Conservation (phyloP, 2,888 invertebrate species). For the Temnothorax ravouxi region DNA sequence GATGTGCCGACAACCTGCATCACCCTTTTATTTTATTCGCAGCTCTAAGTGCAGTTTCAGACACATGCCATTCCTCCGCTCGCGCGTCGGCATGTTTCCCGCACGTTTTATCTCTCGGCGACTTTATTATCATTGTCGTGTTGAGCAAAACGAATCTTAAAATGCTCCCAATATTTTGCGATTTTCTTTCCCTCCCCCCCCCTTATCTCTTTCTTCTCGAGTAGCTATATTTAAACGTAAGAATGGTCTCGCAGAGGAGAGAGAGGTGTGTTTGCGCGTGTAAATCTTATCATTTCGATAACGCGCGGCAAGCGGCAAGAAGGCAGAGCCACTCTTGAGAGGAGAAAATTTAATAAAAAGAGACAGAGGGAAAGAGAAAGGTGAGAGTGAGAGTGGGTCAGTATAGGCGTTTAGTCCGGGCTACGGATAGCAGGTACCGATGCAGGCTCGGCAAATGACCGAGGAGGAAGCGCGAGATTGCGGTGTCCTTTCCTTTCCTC, state of each 20-base stretch:
- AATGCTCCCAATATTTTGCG: not conserved
- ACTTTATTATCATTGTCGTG: not conserved
- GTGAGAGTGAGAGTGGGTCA: slow-evolving; percentile 62
- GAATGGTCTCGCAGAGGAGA: not conserved
- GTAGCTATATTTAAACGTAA: not conserved
- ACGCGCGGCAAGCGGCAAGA: not conserved
- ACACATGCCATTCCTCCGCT: not conserved
- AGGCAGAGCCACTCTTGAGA: slow-evolving; percentile 1
- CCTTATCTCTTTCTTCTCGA: not conserved
- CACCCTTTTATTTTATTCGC: not conserved
- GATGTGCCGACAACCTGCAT: not conserved
- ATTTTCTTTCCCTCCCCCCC: not conserved
- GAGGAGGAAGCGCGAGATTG: slow-evolving; percentile 55
- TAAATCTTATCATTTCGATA: slow-evolving; percentile 18
- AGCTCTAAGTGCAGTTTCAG: not conserved
- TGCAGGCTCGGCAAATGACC: slow-evolving; percentile 32
- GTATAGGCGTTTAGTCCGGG: slow-evolving; percentile 11
- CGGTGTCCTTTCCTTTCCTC: slow-evolving; percentile 39
- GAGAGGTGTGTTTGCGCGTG: no score
- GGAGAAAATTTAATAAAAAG: slow-evolving; percentile 39
- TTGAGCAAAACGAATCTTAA: not conserved
- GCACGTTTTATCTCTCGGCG: not conserved
- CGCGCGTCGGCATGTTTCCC: not conserved
- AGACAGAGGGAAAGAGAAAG: slow-evolving; percentile 54
- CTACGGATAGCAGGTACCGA: slow-evolving; percentile 42